These are phyloP conservation scores for Lasiurus borealis DNA, from an alignment of 2,113 vertebrate genomes.

Conservation along the genomic window DNA sequence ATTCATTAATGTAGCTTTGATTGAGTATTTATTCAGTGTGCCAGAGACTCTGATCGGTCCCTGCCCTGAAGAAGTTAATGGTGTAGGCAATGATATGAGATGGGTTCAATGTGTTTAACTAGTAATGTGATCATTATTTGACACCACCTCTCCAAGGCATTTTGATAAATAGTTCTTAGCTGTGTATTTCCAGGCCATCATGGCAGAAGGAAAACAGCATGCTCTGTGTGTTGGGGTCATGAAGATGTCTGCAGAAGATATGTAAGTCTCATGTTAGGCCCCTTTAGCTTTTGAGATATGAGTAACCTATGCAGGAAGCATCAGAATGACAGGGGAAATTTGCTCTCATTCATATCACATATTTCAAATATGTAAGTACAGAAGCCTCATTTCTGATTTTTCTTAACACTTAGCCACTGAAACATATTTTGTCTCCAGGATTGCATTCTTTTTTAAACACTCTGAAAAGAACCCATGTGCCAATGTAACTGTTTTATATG, in stretches of 20 bases:
- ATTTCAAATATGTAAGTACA: slow-evolving; percentile 34
- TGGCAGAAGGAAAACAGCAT: slow-evolving; percentile 98
- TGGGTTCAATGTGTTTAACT: slow-evolving; percentile 29
- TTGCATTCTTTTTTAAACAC: slow-evolving; percentile 45
- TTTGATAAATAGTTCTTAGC: slow-evolving; percentile 68
- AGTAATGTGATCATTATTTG: slow-evolving; percentile 38
- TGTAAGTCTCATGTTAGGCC: slow-evolving; percentile 77
- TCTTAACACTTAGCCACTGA: neutral
- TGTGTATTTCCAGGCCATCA: slow-evolving; percentile 89
- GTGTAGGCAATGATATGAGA: neutral
- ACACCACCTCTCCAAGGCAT: neutral
- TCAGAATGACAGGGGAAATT: slow-evolving; percentile 65
- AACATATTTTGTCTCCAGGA: slow-evolving; percentile 20
- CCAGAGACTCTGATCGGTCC: neutral
- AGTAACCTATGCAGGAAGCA: slow-evolving; percentile 21
- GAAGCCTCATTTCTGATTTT: slow-evolving; percentile 66
- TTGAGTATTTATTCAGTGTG: slow-evolving; percentile 44
- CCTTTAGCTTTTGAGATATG: slow-evolving; percentile 63
- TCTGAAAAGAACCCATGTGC: slow-evolving; percentile 54
- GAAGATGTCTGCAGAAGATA: slow-evolving; percentile 95
- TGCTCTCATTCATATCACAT: slow-evolving; percentile 61
- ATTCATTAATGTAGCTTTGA: slow-evolving; percentile 46
- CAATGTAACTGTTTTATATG: slow-evolving; percentile 60
- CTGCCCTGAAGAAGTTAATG: slow-evolving; percentile 4
- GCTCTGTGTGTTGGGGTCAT: slow-evolving; percentile 96